Percentiles rank a stretch among this genome's conserved stretches.
phyloP scores from a whole-genome alignment of 2,113 vertebrate species.

The Zosterops pallidus region DNA sequence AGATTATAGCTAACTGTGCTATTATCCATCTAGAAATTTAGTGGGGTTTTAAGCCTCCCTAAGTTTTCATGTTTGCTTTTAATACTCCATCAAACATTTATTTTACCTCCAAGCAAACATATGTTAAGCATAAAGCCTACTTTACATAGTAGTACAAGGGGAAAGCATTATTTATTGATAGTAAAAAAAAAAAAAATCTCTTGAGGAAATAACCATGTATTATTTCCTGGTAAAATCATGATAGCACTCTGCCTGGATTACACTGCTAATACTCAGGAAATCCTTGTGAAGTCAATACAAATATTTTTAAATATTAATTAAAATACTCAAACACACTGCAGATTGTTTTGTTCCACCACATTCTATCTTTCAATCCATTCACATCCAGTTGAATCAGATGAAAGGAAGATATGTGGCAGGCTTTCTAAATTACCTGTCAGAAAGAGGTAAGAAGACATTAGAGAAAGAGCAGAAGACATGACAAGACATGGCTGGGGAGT shows the following conservation, averaged over 20 bases:
- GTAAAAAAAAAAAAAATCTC: background rate
- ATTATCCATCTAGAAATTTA: background rate
- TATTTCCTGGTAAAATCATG: background rate
- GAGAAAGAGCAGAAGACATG: slow-evolving; percentile 9
- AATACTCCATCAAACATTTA: background rate
- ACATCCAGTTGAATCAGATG: slow-evolving; percentile 7
- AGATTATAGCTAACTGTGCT: background rate
- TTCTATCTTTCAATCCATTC: background rate
- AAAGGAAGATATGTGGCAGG: slow-evolving; percentile 4
- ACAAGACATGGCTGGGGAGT: background rate
- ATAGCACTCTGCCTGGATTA: background rate
- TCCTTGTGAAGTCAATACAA: background rate
- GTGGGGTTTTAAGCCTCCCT: background rate
- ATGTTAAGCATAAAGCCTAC: background rate
- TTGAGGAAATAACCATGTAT: background rate
- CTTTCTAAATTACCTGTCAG: slow-evolving; percentile 65
- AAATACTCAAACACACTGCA: background rate
- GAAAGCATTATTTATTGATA: background rate
- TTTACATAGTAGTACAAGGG: background rate
- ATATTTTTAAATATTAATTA: background rate
- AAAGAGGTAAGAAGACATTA: slow-evolving; percentile 7
- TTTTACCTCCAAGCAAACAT: background rate
- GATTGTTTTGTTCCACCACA: slow-evolving; percentile 8
- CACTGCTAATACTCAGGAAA: background rate
- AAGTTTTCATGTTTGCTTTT: background rate